Evolutionary conservation across 1,140 invertebrate genomes (phyloP), one percentile per base, ranked within the genome.

Genomic region (Drosophila sp.): DNA sequence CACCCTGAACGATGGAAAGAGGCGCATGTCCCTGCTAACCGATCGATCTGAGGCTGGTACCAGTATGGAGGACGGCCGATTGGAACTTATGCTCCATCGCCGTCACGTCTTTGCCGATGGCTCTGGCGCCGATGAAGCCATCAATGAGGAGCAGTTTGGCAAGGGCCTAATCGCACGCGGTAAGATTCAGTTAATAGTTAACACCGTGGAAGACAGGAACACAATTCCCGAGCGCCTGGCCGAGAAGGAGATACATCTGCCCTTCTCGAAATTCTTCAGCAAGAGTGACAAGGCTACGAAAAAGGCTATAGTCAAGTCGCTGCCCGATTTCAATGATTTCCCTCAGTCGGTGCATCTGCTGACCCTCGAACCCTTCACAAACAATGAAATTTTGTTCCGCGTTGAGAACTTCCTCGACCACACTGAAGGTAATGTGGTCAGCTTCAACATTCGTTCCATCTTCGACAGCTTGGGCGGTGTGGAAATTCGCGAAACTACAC

Each of bases 21-120:
- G 93, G 0, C 93, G 94, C 11, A 70, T 96, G n/a, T 94, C 93
- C 11, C 92, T 98, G 0, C 87, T 99, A 1, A 97, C 95, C 6
- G 98, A 99, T 92, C 93, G 98, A 65, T 94, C 96, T 0, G 96
- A 99, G 92, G 98, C 98, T 17, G 98, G 97, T 1, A 93, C 94
- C 5, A 97, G 97, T 78, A 92, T 98, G 25, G 78, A 92, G 0
- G 95, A 95, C 80, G 96, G 96, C 0, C 94, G 96, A 81, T 82
- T 97, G 3, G 96, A 97, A 91, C 79, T 97, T 0, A 97, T 97
- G 96, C 94, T 98, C 11, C 98, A 99, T 91, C 94, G 98, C 69
- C 94, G 98, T 66, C 93, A 98, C 27, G 85, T 98, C 0, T 93
- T 95, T 66, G 98, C 99, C 90, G 98, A 99, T 92, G 95, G 95